Base-by-base conservation (phyloP, 2,888 invertebrate species). In the Tiliacea citrago region DNA sequence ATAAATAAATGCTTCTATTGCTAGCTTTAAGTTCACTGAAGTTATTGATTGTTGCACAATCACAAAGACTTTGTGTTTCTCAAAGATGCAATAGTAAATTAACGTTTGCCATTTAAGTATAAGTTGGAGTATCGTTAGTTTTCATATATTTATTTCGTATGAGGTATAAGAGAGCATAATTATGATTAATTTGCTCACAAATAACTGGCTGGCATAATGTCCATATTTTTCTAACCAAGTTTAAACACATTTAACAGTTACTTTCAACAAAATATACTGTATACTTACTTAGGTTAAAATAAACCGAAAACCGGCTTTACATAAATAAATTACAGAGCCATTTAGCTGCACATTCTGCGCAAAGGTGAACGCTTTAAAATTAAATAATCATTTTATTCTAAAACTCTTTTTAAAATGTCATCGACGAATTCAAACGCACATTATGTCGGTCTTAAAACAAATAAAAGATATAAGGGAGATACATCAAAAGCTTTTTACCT, bases 401-500 rank as follows among this genome's bases (percentile, higher is more conserved):
- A 55, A 68, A 81, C 82, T 75, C 57, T 69, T 81, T 87, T 85
- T 84, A 75, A 85, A 85, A 86, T 86, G 88, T 87, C 90, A 88
- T 88, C 88, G 86, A 86, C 81, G 85, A 81, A 89, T 88, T 89
- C 84, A 86, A 89, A 90, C 81, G 83, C 87, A 90, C 84, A 88
- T 86, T 87, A 86, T 89, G 88, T 85, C 88, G 75, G 63, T 35
- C 53, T 63, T 77, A 73, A 86, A 88, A 86, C 82, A 89, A 92
- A 92, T 92, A 92, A 93, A 91, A 88, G 70, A 84, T 86, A 89
- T 91, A 92, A 92, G 86, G 89, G 89, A 91, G 91, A 92, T 93
- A 95, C 94, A 95, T 93, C 91, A 92, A 95, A 95, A 95, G 94
- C 94, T 94, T 94, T 96, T 96, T 95, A 95, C 93, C 90, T 93